Base-by-base conservation (phyloP, 2,113 vertebrate genomes). In the Pholis gunnellus region DNA sequence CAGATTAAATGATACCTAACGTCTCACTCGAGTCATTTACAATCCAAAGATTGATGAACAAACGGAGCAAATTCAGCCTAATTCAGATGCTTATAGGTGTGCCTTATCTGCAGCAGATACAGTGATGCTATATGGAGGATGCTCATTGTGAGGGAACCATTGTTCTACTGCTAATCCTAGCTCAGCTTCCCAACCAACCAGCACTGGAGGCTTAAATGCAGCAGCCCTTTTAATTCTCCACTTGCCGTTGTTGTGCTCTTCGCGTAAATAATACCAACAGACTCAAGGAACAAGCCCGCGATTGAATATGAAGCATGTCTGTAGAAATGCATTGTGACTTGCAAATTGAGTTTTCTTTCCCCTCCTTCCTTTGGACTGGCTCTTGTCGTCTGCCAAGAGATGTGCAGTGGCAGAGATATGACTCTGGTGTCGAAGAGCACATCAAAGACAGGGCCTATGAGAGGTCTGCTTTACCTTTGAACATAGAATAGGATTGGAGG, bases 391-490 rank as follows among this genome's bases (percentile, higher is more conserved):
- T 94, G 94, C 93, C 94, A 95, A 95, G 94, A 95, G 95, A 95
- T 94, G 94, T 94, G 88, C 91, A 91, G 91, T 68, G 77, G 95
- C 91, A 95, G 94, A 87, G 95, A 96, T 94, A 93, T 93, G 96
- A 96, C 95, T 95, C 94, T 96, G 96, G 95, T 95, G 96, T 94
- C 94, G 95, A 95, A 92, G 94, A 96, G 93, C 92, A 96, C 96
- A 96, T 97, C 95, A 97, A 97, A 98, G 95, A 93, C 64, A 68
- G 70, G 89, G 93, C 90, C 94, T 92, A 89, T 88, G 91, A 93
- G 95, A 95, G 93, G 91, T 95, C 93, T 92, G 79, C 93, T 96
- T 93, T 97, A 95, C 95, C 94, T 97, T 96, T 96, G 95, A 97
- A 96, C 94, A 95, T 93, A 94, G 95, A 95, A 92, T 95, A 96